phyloP scores from a whole-genome alignment of 2,888 invertebrate species.

The Tachina lurida region DNA sequence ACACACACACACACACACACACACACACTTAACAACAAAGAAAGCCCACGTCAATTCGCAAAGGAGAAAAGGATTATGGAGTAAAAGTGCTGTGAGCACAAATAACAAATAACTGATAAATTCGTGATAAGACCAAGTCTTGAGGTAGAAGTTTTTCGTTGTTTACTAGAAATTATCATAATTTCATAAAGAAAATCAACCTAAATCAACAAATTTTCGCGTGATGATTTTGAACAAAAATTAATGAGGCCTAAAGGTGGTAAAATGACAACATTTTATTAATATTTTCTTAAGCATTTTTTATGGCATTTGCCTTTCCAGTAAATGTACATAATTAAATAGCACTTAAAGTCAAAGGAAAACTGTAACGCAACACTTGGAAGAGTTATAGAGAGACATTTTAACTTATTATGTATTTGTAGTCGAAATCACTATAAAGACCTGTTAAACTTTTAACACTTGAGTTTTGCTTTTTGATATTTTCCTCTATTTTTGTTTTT shows the following conservation, averaged over 20 bases:
- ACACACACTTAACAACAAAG: not conserved
- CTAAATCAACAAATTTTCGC: conserved; percentile 80
- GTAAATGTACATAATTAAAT: conserved; percentile 65
- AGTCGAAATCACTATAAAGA: conserved; percentile 23
- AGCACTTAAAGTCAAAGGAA: conserved; percentile 65
- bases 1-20: not conserved
- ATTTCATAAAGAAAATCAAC: conserved; percentile 81
- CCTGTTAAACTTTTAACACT: conserved; percentile 66
- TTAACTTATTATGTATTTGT: conserved; percentile 16
- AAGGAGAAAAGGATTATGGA: not conserved
- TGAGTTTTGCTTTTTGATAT: conserved; percentile 53
- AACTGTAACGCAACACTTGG: conserved; percentile 40
- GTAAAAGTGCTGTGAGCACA: conserved; percentile 38
- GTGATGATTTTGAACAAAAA: conserved; percentile 70
- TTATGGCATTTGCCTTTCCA: conserved; percentile 1
- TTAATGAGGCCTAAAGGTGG: conserved; percentile 71
- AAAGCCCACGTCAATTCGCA: not conserved
- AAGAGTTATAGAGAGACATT: conserved; percentile 23
- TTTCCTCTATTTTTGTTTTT: conserved; percentile 10
- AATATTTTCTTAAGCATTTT: conserved; percentile 45
- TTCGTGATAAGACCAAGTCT: conserved; percentile 63
- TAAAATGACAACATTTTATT: conserved; percentile 67
- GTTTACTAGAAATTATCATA: conserved; percentile 81
- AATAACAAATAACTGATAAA: conserved; percentile 67
- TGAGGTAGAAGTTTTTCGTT: conserved; percentile 65